Base-by-base conservation (phyloP, 2,113 vertebrate genomes). In the Eurystomus gularis region DNA sequence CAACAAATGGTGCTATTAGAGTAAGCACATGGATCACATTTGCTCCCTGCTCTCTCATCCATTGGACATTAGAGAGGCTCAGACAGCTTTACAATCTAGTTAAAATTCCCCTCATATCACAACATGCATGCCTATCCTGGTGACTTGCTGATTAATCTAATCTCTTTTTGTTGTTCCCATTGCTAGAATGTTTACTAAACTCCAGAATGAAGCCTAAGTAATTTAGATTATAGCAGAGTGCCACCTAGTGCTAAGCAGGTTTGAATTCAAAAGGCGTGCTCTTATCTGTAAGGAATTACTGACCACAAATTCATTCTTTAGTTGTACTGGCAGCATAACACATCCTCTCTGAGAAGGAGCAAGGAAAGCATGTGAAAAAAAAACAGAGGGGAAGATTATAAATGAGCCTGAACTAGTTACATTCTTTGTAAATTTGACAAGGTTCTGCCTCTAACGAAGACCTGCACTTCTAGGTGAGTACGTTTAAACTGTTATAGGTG, bases 211-310 rank as follows among this genome's bases (percentile, higher is more conserved):
- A 76, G 58, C 60, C 69, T 82, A 92, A 90, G 20, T 51, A 77
- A 94, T 87, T 97, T 97, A 96, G 71, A 77, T 96, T 96, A 97
- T 93, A 96, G 89, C 85, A 96, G 95, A 95, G 95, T 95, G 95
- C 97, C 97, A 97, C 71, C 97, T 97, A 97, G 96, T 96, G 97
- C 91, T 90, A 90, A 96, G 13, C 92, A 58, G 29, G 52, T 61
- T 82, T 37, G 94, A 75, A 57, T 64, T 75, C 80, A 55, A 91
- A 91, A 86, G 51, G 20, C 4, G 0, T 24, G 29, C 29, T 86
- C 72, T 60, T 40, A 39, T 14, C 64, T 39, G 4, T 8, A 20
- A 71, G 72, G 68, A 70, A 26, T 49, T 62, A 40, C 15, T 12
- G 19, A 71, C 20, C 21, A n/a, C 52, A 82, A 75, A 60, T 21